Conservation (phyloP, 30 jellyfish, hydroid and myxozoan genomes). For the Cassiopea andromeda region DNA sequence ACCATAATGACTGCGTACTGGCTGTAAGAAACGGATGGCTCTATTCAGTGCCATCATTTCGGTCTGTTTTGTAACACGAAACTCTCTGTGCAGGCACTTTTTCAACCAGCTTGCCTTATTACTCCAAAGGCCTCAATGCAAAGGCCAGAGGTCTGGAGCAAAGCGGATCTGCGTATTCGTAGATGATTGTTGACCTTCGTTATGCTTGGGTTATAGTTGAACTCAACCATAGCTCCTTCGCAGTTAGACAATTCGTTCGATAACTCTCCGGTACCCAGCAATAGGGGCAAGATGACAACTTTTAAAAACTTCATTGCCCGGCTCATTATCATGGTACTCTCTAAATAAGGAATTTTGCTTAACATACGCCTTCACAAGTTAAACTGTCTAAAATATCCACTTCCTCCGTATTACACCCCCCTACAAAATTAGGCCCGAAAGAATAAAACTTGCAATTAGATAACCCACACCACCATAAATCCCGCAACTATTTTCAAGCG, state of each 20-base stretch:
- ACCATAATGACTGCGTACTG: neutral
- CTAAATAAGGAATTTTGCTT: neutral
- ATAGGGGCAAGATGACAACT: too few relatives aligned
- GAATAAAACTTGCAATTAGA: too few relatives aligned
- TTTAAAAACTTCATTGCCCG: too few relatives aligned
- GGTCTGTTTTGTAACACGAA: neutral
- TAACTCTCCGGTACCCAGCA: too few relatives aligned
- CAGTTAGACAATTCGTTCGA: neutral
- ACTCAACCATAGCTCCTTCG: neutral
- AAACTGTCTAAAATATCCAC: neutral
- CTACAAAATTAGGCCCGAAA: too few relatives aligned
- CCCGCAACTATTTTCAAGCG: too few relatives aligned
- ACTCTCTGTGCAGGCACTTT: neutral
- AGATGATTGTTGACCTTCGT: neutral
- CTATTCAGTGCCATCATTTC: constrained; percentile 13
- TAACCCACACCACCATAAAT: too few relatives aligned
- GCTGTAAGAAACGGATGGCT: neutral
- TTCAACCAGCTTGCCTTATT: neutral
- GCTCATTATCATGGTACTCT: neutral
- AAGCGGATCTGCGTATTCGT: neutral
- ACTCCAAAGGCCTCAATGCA: neutral
- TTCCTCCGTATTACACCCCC: too few relatives aligned
- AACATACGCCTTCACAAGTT: neutral
- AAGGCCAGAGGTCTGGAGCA: constrained; percentile 20
- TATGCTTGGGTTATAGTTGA: too few relatives aligned